Base-by-base conservation (phyloP, 2,888 invertebrate genomes). In the Drosophila picticornis region DNA sequence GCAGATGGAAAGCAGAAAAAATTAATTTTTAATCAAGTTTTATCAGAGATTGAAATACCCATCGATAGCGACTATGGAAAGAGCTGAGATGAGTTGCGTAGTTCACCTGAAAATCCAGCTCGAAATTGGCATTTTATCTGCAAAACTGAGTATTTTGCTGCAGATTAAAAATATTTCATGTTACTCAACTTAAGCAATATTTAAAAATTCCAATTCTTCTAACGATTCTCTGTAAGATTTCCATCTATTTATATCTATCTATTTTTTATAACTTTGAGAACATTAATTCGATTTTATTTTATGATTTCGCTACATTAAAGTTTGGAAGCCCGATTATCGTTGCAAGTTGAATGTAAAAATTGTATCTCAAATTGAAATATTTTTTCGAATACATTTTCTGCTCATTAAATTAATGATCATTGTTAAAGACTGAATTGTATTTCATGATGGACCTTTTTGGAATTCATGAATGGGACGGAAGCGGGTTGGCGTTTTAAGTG, bases 401-500 rank as follows among this genome's bases (percentile, higher is more conserved):
- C 43, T 43, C 52, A 36, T 66, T 53, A 46, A n/a, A 7, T 52
- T 46, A 66, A 53, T 66, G 29, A 10, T 29, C 22, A 34, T 25
- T 13, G 27, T 50, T 29, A 38, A 38, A 16, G 9, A 32, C 27
- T 32, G 53, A 32, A 38, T 67, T 68, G 32, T 36, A 53, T 34
- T 32, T 68, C 27, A 55, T 32, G 53, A 22, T 56, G 56, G 27
- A 38, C 9, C 27, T 6, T 38, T 46, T 29, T 27, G 38, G 27
- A 22, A 32, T 38, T 43, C 38, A 31, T 69, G 71, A 70, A 70
- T 70, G 36, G 46, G 67, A 71, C 83, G 85, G 84, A 88, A 85
- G 74, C 83, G 85, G 78, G 80, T 88, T 78, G 85, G 78, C 83
- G 83, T 78, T 66, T 48, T 56, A 53, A 53, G 55, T 59, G 62